Base-by-base conservation (phyloP, 1,140 invertebrate species). In the Varroa destructor region DNA sequence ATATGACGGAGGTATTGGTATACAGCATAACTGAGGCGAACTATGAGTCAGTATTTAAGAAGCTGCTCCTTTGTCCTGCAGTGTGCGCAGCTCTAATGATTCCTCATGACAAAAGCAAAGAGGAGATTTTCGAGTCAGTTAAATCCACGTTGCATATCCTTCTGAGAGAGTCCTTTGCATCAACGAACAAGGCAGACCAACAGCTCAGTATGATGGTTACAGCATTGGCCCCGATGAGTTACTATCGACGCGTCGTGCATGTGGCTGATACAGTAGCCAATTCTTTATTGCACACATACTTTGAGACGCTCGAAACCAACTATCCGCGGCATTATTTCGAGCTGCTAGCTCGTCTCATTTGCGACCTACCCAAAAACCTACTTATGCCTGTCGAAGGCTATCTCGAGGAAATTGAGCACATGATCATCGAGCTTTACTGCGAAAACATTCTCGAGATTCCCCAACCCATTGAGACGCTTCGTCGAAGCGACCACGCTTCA, bases 371-470 rank as follows among this genome's bases (percentile, higher is more conserved):
- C 10, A 67, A 67, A 67, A 3, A 37, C 14, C 36, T 67, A 8
- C 12, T 67, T 1, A 40, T 67, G 10, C 61, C 61, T 46, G 61
- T 67, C 61, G 61, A 67, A 25, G 61, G 61, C 36, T 67, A 67
- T 40, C 61, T 67, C n/a, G 61, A 67, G 2, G 61, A 67, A 12
- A 67, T 67, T 46, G 40, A 67, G 37, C 61, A 67, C 36, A 67
- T 67, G 61, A 67, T 67, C 14, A 8, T 67, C 36, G 61, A 67
- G 8, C 46, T 67, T 5, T 67, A 43, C 36, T 67, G 61, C 8
- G 61, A 67, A 8, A 67, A 67, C 61, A 40, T 67, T 40, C 46
- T 46, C 10, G 40, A 14, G 14, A 67, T 67, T 2, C 37, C 61
- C 5, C 40, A 40, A 5, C 40, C 46, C 8, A 46, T 40, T 12